Evolutionary conservation across 2,113 vertebrate species (phyloP), one percentile per base, ranked within the genome.

Genomic region (Rhabdornis inornatus): DNA sequence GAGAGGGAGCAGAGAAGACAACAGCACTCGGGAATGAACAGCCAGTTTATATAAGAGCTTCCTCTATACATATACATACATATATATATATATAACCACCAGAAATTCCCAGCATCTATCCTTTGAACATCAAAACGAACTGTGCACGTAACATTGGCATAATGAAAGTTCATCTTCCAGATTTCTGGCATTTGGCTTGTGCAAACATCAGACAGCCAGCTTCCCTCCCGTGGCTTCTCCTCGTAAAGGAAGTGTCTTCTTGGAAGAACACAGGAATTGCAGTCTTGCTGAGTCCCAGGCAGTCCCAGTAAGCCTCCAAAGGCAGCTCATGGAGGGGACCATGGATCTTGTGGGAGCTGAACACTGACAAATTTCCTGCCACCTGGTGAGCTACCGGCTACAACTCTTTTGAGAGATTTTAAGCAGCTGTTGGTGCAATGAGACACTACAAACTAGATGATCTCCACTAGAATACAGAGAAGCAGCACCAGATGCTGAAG

Each of bases 41-140:
- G 90, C 87, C 74, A 47, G 33, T 87, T 89, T 66, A 91, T 70
- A 71, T 15, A 88, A 90, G 82, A 90, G 90, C 79, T 93, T 96
- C 92, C 90, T 86, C 95, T 94, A 65, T 15, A 94, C 95, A 94
- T 66, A 92, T 63, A 87, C 33, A 93, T 77, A 71, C 45, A 70
- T 78, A 65, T 74, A 79, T 90, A 50, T 69, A 80, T 80, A 89
- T 40, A 57, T 52, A 81, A 39, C 91, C 85, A 76, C 55, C 75
- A 77, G 57, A 15, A 72, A 80, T 33, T 50, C 75, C 92, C 95
- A 95, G 82, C 75, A 23, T 65, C 91, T 50, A 40, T 9, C 87
- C 94, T 77, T 47, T 25, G 5, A 80, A 69, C 74, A 61, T 16
- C 23, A 44, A 60, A 74, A 52, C n/a, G 2, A 85, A 56, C 59